Evolutionary conservation across 2,797 vertebrate genomes (phyloP).

Genomic region (Ataeniobius toweri): DNA sequence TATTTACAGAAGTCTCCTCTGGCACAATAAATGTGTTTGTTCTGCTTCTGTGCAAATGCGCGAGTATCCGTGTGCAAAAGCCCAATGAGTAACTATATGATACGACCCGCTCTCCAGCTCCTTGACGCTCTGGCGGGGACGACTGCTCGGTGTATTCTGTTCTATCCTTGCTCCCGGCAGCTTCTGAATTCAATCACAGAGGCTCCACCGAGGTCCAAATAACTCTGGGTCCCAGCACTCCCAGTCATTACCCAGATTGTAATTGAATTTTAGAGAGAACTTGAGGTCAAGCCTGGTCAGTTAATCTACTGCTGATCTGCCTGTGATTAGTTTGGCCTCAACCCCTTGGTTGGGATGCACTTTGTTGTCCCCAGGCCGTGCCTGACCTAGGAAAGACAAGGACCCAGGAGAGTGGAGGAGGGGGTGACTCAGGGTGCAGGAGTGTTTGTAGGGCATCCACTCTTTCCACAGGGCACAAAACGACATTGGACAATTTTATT

Average conservation of each 20-base stretch:
- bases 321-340: constrained; percentile 75
- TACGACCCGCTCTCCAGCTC: constrained; percentile 52
- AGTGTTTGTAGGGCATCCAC: constrained; percentile 61
- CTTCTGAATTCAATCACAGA: constrained; percentile 75
- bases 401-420: constrained; percentile 46
- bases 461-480: constrained; percentile 53
- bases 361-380: constrained; percentile 61
- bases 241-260: constrained; percentile 73
- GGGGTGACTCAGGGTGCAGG: constrained; percentile 42
- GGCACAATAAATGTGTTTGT: constrained; percentile 59
- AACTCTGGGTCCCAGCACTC: constrained; percentile 76
- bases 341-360: constrained; percentile 51
- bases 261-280: constrained; percentile 78
- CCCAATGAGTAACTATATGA: constrained; percentile 42
- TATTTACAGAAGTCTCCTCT: constrained; percentile 62
- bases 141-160: constrained; percentile 61
- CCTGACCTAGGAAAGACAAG: constrained; percentile 63
- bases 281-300: constrained; percentile 71
- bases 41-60: constrained; percentile 26
- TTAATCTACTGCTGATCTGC: constrained; percentile 81
- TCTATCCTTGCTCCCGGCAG: constrained; percentile 69
- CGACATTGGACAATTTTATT: constrained; percentile 51
- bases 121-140: constrained; percentile 43
- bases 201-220: constrained; percentile 72
- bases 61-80: constrained; percentile 23